These are phyloP conservation scores for Prenolepis imparis DNA, from an alignment of 2,888 invertebrate species.

Conservation along the genomic window DNA sequence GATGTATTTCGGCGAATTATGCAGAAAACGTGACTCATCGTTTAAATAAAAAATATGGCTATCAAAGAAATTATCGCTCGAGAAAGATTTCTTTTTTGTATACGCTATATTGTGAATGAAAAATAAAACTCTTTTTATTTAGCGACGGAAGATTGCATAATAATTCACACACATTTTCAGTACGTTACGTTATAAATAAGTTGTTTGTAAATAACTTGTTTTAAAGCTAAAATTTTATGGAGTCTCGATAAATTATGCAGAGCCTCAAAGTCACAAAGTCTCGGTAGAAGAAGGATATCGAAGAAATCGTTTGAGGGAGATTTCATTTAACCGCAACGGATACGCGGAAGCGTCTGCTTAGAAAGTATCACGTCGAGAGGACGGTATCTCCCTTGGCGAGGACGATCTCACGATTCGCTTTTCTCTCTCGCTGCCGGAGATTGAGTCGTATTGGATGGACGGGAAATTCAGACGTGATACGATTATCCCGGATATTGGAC, in stretches of 20 bases:
- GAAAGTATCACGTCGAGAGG: conserved; percentile 31
- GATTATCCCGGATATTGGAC: conserved; percentile 43
- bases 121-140: background rate
- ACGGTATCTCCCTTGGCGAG: background rate
- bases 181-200: background rate
- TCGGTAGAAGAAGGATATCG: conserved; percentile 10
- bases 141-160: background rate
- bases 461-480: conserved; percentile 39
- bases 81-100: conserved; percentile 8
- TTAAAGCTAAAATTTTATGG: conserved; percentile 14
- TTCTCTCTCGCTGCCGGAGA: conserved; percentile 41
- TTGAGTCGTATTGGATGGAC: conserved; percentile 32
- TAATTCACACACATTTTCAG: background rate
- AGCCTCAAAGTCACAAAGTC: conserved; percentile 10
- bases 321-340: background rate
- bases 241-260: background rate
- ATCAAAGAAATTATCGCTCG: conserved; percentile 25
- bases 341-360: conserved; percentile 33
- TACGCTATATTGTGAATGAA: background rate
- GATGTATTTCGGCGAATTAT: conserved; percentile 1
- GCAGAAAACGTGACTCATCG: conserved; percentile 14
- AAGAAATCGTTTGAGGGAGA: conserved; percentile 25
- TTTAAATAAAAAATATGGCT: background rate
- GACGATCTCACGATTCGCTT: conserved; percentile 46
- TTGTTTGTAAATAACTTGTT: background rate